Evolutionary conservation across 2,113 vertebrate species (phyloP).

Genomic region (Epinephelus moara): DNA sequence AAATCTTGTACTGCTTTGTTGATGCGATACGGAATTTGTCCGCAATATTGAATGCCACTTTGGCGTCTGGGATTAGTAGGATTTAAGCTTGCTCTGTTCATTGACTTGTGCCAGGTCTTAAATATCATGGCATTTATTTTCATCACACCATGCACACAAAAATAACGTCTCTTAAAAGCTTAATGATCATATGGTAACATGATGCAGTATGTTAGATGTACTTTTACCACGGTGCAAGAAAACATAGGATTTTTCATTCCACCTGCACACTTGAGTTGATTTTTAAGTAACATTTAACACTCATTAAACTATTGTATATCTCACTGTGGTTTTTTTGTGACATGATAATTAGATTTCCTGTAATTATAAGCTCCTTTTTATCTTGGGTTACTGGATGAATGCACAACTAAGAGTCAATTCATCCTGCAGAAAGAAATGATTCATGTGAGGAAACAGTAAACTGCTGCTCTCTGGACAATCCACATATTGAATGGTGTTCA

Average conservation of each 20-base stretch:
- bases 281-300: neutral
- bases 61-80: neutral
- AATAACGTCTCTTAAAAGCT: no score
- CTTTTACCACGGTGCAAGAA: neutral
- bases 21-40: neutral
- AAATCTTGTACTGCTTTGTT: neutral
- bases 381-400: constrained; percentile 17
- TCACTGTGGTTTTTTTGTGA: neutral
- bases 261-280: neutral
- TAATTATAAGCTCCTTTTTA: constrained; percentile 7
- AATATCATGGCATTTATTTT: no score
- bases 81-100: neutral
- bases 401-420: constrained; percentile 6
- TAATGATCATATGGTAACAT: neutral
- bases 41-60: neutral
- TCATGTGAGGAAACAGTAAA: constrained; percentile 3
- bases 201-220: neutral
- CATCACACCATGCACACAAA: no score
- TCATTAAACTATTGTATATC: neutral
- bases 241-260: neutral
- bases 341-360: neutral
- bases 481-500: constrained; percentile 16
- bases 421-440: constrained; percentile 11
- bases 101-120: neutral
- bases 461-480: neutral